Evolutionary conservation across 1,140 invertebrate genomes (phyloP), one percentile per base, ranked within the genome.

Genomic region (Bradysia coprophila): DNA sequence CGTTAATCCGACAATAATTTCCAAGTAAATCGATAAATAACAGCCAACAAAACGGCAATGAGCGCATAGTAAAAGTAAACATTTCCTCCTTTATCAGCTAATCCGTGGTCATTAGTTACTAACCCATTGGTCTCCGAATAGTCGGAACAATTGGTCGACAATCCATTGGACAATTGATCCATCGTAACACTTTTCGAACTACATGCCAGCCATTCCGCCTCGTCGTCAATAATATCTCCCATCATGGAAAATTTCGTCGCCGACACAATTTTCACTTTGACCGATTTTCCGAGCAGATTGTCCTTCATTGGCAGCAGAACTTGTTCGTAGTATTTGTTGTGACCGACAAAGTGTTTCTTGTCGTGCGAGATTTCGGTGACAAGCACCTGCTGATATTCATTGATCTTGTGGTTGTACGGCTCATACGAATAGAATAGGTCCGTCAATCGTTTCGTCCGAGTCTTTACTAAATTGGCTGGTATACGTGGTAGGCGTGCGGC

Each of bases 321-420:
- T 68, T 98, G 95, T 60, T 97, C 90, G 58, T 98, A 98, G 54
- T 66, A 85, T 57, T 95, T 88, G 62, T 97, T 98, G 62, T 98
- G 94, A 0, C 76, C 91, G 3, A 98, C 93, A 56, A 75, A 94
- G 63, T 89, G 81, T 32, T 80, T 69, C 51, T 81, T 81, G 59
- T 97, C 93, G 55, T 93, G 79, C 0, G 94, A 92, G 37, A 85
- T 60, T 63, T 98, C 94, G 0, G 93, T 97, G 0, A 98, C 85
- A 1, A 98, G 60, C 1, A 97, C 81, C 10, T 78, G 67, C 44
- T 94, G 78, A 6, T 74, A 56, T 47, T 83, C 57, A 1, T 88
- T 87, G 2, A 91, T 55, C 59, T 81, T 73, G 45, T 81, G 65
- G 1, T 67, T 67, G 55, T 96, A 96, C 0, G 89, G 86, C 42